Conservation (phyloP, 2,797 vertebrate species). For the Neosalanx taihuensis region DNA sequence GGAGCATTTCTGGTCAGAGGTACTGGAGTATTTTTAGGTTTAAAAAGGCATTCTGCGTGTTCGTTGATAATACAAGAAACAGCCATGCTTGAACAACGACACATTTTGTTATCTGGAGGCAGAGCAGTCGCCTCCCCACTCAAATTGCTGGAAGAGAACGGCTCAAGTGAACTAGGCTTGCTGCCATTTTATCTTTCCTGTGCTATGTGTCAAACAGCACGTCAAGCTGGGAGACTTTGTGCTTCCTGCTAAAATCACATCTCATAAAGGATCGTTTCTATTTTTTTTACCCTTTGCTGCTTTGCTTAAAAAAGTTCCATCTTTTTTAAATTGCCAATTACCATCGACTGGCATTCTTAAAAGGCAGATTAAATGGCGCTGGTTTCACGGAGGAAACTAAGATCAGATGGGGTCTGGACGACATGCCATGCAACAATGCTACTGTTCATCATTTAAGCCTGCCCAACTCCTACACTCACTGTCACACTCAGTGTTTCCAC, state of each 20-base stretch:
- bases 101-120: slow-evolving; percentile 46
- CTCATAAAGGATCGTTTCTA: neutral
- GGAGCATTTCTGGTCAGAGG: slow-evolving; percentile 51
- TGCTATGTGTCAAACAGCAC: slow-evolving; percentile 1
- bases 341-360: slow-evolving; percentile 14
- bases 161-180: neutral
- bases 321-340: neutral
- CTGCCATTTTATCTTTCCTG: slow-evolving; percentile 4
- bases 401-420: no score
- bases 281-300: neutral
- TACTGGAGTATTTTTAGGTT: slow-evolving; percentile 63
- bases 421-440: slow-evolving; percentile 38
- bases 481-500: slow-evolving; percentile 53
- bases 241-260: neutral
- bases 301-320: neutral
- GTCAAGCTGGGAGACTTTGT: neutral
- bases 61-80: slow-evolving; percentile 60
- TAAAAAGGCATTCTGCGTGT: slow-evolving; percentile 49
- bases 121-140: slow-evolving; percentile 20
- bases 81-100: slow-evolving; percentile 58
- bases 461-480: slow-evolving; percentile 48
- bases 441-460: slow-evolving; percentile 40
- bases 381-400: slow-evolving; percentile 44
- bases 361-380: neutral
- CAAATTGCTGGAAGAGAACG: neutral